Conservation (phyloP, 2,888 invertebrate genomes). For the Thymelicus lineola region DNA sequence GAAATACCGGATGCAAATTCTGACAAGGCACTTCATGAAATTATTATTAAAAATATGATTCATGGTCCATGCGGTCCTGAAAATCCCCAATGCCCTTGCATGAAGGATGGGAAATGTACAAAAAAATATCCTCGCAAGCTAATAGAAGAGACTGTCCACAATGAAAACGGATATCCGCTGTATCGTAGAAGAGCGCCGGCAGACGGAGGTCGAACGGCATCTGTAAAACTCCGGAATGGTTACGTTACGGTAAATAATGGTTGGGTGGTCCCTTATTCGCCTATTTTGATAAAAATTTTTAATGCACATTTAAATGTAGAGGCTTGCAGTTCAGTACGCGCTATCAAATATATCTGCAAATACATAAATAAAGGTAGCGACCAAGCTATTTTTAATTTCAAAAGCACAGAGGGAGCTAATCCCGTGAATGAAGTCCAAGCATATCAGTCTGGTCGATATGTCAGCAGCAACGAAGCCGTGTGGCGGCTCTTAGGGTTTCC, state of each 20-base stretch:
- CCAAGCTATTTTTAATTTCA: no score
- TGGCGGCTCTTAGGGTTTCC: neutral
- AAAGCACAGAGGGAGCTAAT: slow-evolving; percentile 26
- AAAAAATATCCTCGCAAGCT: slow-evolving; percentile 40
- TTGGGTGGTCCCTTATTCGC: slow-evolving; percentile 44
- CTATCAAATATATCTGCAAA: slow-evolving; percentile 45
- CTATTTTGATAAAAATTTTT: no score
- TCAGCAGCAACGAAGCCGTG: neutral
- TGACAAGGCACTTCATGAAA: slow-evolving; percentile 40
- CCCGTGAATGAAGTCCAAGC: slow-evolving; percentile 42
- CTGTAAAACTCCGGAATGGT: neutral
- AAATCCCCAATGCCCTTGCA: slow-evolving; percentile 28
- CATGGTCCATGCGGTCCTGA: slow-evolving; percentile 14
- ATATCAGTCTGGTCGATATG: slow-evolving; percentile 35
- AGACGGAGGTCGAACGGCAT: neutral
- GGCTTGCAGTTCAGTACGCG: slow-evolving; percentile 41
- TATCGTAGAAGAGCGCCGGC: slow-evolving; percentile 45
- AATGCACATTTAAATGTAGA: slow-evolving; percentile 41
- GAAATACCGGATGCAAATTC: slow-evolving; percentile 34
- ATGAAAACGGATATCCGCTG: slow-evolving; percentile 42
- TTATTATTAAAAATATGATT: slow-evolving; percentile 39
- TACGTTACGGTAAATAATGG: slow-evolving; percentile 33
- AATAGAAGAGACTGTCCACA: slow-evolving; percentile 38
- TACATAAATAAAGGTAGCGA: no score
- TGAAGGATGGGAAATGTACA: slow-evolving; percentile 38